Evolutionary conservation across 2,797 vertebrate species (phyloP).

Genomic region (Rhincodon typus): DNA sequence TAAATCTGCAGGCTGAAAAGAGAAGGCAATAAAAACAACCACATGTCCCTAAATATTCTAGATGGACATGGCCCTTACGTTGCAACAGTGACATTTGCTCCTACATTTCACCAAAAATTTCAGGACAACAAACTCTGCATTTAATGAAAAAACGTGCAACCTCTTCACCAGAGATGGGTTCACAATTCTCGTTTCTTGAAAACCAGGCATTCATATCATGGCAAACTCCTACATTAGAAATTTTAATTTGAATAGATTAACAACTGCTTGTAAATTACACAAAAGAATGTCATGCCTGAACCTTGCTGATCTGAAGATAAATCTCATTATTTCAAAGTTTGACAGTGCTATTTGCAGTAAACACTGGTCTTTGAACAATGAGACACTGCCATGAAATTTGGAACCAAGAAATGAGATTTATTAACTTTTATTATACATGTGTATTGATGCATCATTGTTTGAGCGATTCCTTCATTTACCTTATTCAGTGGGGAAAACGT

Average conservation of each 20-base stretch:
- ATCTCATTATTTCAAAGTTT: neutral
- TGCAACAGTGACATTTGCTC: neutral
- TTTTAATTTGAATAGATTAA: neutral
- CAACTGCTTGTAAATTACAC: neutral
- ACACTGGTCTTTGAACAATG: neutral
- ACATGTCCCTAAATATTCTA: neutral
- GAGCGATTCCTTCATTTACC: neutral
- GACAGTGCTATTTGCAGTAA: neutral
- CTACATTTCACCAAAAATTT: neutral
- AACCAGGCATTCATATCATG: neutral
- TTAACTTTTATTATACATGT: neutral
- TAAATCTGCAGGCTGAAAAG: neutral
- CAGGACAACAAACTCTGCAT: neutral
- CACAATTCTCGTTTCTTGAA: neutral
- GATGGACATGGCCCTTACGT: neutral
- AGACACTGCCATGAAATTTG: neutral
- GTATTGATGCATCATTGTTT: neutral
- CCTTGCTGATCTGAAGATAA: neutral
- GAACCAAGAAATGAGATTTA: neutral
- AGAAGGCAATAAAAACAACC: constrained; percentile 3
- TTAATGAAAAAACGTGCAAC: neutral
- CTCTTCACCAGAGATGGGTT: neutral
- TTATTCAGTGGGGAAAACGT: neutral
- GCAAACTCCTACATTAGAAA: neutral
- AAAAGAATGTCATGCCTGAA: neutral